Evolutionary conservation across 2,113 vertebrate species (phyloP).

Genomic region (Gobiocypris rarus): DNA sequence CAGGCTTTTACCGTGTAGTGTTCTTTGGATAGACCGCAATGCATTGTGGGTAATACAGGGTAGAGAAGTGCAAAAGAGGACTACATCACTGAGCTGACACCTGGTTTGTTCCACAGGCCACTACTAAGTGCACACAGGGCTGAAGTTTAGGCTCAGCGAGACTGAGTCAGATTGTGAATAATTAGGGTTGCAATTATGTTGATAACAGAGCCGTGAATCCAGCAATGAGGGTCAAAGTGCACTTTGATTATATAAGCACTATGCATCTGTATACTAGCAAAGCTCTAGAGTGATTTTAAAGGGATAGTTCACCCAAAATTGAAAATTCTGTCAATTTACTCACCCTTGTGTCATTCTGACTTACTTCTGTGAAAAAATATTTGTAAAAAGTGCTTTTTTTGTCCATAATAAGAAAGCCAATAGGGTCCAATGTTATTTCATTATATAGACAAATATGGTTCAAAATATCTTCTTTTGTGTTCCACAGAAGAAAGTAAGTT

Average conservation of each 20-base stretch:
- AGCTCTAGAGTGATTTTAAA: slow-evolving; percentile 10
- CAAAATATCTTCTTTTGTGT: background rate
- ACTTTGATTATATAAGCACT: slow-evolving; percentile 36
- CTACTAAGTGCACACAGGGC: slow-evolving; percentile 21
- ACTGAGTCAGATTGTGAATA: background rate
- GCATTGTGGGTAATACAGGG: background rate
- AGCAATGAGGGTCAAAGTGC: slow-evolving; percentile 36
- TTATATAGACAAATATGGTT: background rate
- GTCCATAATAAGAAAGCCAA: too few species aligned
- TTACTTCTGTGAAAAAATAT: background rate
- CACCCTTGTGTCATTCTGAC: background rate
- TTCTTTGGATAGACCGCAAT: slow-evolving; percentile 5
- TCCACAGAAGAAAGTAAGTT: slow-evolving; percentile 2
- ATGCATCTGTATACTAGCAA: background rate
- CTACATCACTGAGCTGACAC: background rate
- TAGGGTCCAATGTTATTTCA: background rate
- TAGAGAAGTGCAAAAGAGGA: background rate
- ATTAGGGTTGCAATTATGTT: background rate
- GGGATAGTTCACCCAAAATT: background rate
- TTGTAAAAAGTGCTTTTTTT: background rate
- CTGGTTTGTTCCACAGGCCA: background rate
- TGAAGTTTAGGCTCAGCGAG: slow-evolving; percentile 3
- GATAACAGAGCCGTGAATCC: background rate
- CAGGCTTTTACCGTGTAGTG: background rate
- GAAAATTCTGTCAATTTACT: background rate